These are phyloP conservation scores for Myotis daubentonii DNA, from an alignment of 2,797 vertebrate species.

Conservation along the genomic window DNA sequence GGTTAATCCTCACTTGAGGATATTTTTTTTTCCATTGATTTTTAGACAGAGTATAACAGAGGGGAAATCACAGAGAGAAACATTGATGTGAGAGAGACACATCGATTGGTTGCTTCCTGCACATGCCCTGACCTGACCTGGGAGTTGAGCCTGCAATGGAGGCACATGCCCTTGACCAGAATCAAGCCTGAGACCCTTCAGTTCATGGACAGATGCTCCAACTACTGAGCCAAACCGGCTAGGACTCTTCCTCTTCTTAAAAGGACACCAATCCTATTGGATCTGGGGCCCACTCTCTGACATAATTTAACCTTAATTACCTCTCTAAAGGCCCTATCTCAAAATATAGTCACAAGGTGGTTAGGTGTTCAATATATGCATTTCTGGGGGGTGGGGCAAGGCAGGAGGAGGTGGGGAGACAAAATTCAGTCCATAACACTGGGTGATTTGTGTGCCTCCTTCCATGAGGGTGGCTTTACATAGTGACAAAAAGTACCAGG, in stretches of 20 bases:
- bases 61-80: too few species aligned
- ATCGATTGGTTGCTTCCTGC: too few species aligned
- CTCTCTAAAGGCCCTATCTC: not conserved
- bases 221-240: too few species aligned
- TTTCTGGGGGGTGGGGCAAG: not conserved
- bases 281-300: not conserved
- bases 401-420: not conserved
- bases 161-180: too few species aligned
- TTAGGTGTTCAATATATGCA: not conserved
- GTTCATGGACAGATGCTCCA: too few species aligned
- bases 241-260: not conserved
- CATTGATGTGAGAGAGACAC: too few species aligned
- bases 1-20: too few species aligned
- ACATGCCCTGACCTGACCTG: too few species aligned
- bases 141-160: too few species aligned
- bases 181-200: too few species aligned
- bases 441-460: not conserved
- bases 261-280: not conserved
- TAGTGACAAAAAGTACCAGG: not conserved
- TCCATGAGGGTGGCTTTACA: not conserved
- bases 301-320: not conserved
- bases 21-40: too few species aligned
- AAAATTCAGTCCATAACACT: not conserved
- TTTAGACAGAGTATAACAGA: too few species aligned
- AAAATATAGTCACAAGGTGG: not conserved